phyloP scores from a whole-genome alignment of 2,888 invertebrate species.

The Philaethria dido region DNA sequence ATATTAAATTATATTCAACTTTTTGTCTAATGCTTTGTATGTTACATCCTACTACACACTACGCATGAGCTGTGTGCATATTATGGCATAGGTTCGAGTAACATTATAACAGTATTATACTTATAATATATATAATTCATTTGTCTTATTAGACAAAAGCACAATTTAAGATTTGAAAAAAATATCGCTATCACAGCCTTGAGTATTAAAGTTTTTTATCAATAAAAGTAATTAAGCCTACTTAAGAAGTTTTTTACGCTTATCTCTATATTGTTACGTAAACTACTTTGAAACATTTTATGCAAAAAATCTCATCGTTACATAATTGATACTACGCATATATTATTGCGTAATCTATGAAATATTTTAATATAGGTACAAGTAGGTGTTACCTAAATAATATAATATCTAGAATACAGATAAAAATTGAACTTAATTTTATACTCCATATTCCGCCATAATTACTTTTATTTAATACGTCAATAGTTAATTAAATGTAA shows the following conservation, averaged over 20 bases:
- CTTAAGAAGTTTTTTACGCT: constrained; percentile 7
- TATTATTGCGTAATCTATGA: background rate
- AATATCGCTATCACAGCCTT: background rate
- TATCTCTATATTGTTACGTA: constrained; percentile 1
- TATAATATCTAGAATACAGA: too few species aligned
- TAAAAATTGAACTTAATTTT: too few species aligned
- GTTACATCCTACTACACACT: background rate
- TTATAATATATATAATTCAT: too few species aligned
- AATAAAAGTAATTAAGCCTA: background rate
- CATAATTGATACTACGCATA: background rate
- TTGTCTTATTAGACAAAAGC: too few species aligned
- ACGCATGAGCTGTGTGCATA: background rate
- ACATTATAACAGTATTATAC: too few species aligned
- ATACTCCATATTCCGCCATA: too few species aligned
- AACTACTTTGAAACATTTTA: background rate
- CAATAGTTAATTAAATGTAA: too few species aligned
- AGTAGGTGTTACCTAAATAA: background rate
- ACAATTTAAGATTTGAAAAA: too few species aligned
- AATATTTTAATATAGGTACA: background rate
- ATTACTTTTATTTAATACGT: too few species aligned
- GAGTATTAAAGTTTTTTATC: constrained; percentile 11
- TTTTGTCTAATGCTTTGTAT: background rate
- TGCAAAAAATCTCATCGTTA: background rate
- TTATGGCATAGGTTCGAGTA: background rate
- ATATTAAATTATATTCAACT: background rate